phyloP scores from a whole-genome alignment of 2,888 invertebrate genomes.

The Papilio demoleus region DNA sequence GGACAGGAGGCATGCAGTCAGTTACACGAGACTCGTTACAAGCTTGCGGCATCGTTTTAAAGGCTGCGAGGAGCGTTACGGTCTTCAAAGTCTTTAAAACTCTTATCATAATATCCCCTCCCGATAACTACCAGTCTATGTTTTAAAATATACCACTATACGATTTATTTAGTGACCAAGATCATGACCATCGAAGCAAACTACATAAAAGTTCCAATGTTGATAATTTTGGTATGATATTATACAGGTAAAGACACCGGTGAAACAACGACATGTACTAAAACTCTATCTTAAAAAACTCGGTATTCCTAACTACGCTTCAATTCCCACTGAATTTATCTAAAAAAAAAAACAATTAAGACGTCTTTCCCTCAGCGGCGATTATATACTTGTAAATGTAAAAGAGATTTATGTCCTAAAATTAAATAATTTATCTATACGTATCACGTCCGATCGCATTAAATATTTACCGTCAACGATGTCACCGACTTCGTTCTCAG shows the following conservation, averaged over 20 bases:
- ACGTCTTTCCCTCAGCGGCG: slow-evolving; percentile 68
- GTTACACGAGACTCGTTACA: slow-evolving; percentile 43
- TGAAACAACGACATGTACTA: slow-evolving; percentile 55
- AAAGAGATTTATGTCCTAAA: slow-evolving; percentile 73
- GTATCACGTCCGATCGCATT: slow-evolving; percentile 74
- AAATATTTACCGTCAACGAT: slow-evolving; percentile 68
- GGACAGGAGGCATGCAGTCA: slow-evolving; percentile 73
- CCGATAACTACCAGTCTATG: neutral
- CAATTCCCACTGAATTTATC: slow-evolving; percentile 60
- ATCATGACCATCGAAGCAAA: neutral
- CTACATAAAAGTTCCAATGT: slow-evolving; percentile 23
- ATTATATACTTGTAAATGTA: slow-evolving; percentile 55
- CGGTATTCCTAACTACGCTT: slow-evolving; percentile 69
- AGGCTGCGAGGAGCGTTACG: slow-evolving; percentile 19
- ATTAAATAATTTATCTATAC: slow-evolving; percentile 71
- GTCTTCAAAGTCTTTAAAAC: slow-evolving; percentile 26
- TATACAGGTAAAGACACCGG: slow-evolving; percentile 42
- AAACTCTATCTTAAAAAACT: slow-evolving; percentile 53
- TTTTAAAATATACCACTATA: slow-evolving; percentile 11
- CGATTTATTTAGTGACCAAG: neutral
- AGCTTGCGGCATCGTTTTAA: slow-evolving; percentile 49
- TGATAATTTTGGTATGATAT: slow-evolving; percentile 31
- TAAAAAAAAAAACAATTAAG: slow-evolving; percentile 48
- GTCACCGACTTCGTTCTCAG: slow-evolving; percentile 52
- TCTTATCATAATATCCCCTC: neutral